Base-by-base conservation (phyloP, 2,113 vertebrate species). In the Seriola quinqueradiata region DNA sequence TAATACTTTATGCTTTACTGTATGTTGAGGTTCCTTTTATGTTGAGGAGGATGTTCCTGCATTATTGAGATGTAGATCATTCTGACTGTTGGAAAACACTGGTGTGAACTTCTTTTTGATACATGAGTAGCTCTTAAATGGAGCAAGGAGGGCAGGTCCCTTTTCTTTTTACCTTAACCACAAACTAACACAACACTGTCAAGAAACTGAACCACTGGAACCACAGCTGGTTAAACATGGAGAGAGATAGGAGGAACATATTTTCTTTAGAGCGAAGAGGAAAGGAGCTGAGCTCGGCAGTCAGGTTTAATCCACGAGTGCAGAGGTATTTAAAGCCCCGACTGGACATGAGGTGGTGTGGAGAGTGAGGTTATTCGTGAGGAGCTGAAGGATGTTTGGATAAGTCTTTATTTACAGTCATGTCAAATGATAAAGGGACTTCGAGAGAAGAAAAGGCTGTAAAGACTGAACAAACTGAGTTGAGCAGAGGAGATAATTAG, bases 211-310 rank as follows among this genome's bases (percentile, higher is more conserved):
- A 40, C 61, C 72, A 23, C 61, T 67, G 52, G 10, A 54, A 48
- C 72, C 71, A 32, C 67, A 71, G 52, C 36, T 13, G 50, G 58
- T 50, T 64, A 69, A 77, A 81, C 69, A 77, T 1, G 1, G 21
- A 8, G 16, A 14, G 46, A 16, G 13, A 71, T 6, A 4, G 1
- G n/a, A 46, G 72, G 3, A 17, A 17, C 13, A 60, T 73, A 16
- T 74, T 59, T 44, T 78, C 50, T 68, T 64, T 57, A 11, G 21
- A 54, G 1, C 11, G 0, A 38, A 4, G 13, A 34, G 19, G 38
- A 55, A 55, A 23, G 25, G 55, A 34, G 55, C 11, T 23, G 17
- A 70, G n/a, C 14, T 23, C 42, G 14, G 42, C 6, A 0, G 14
- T 58, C 34, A 17, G 70, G 52, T 73, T 67, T 59, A 32, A 17